Evolutionary conservation across 2,113 vertebrate species (phyloP), one percentile per base, ranked within the genome.

Genomic region (Halichoeres trimaculatus): DNA sequence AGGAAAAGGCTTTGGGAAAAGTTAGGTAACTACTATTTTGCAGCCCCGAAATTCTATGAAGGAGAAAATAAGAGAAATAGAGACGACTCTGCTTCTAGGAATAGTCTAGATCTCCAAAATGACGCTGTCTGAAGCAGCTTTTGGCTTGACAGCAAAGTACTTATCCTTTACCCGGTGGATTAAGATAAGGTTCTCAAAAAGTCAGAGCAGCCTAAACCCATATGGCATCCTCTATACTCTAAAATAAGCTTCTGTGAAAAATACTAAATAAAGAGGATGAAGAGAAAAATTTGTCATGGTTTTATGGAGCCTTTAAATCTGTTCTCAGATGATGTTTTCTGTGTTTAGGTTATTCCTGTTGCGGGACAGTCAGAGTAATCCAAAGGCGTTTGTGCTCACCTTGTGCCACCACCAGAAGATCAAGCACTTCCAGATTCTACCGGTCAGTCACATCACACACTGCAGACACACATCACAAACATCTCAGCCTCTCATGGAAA

Each of bases 401-500:
- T 91, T 99, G 91, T 99, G 97, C 93, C 97, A 99, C 91, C 97
- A 99, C 92, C 98, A 99, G 94, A 99, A 99, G 92, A 98, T 99
- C 85, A 98, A 97, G 84, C 98, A 99, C 93, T 99, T 99, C 94
- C 98, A 99, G 92, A 99, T 99, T 79, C 88, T 99, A 59, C 97
- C 97, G 81, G 98, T 99, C 85, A 96, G 97, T 90, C 52, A 19
- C 54, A 23, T 62, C 0, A 36, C 36, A 65, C 57, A 64, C 17
- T 36, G 38, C 22, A 2, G 11, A 58, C 54, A 48, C 40, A n/a
- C 0, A 26, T 38, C 34, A 13, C 55, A n/a, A n/a, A n/a, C n/a
- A n/a, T 14, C 30, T 30, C 30, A n/a, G n/a, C n/a, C n/a, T n/a
- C 30, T 4, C 30, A 30, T 3, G 30, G 6, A 50, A 50, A 8